Evolutionary conservation across 2,113 vertebrate genomes (phyloP), one percentile per base, ranked within the genome.

Genomic region (Canis aureus): DNA sequence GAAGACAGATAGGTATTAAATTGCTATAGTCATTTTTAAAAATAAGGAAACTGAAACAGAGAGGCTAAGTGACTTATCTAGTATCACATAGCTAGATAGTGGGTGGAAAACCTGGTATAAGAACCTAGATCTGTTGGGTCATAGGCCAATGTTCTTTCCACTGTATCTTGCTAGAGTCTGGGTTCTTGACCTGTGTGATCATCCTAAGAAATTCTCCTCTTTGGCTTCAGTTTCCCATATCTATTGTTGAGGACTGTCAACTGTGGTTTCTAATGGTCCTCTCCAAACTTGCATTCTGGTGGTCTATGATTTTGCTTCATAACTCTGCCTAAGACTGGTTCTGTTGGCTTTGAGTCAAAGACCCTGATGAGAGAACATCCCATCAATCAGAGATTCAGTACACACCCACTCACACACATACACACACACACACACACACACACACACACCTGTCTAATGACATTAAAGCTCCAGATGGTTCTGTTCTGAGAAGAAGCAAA

Each of bases 401-500:
- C 62, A 62, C 57, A 19, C 43, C 43, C 43, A 43, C 43, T 43
- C 10, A 27, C 15, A 4, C 29, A 3, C 11, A 53, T 0, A 22
- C 23, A 22, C 20, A 60, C 49, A 62, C 38, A 43, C 5, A 43
- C 57, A 19, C 35, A 35, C 10, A 27, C 15, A 4, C 29, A 3
- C 11, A 53, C 0, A 22, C 19, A 55, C 49, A 62, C 49, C 84
- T 92, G 73, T 16, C 87, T 66, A 20, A 91, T 22, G 55, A 69
- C 43, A 25, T 59, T 59, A 13, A 89, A 35, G 43, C 76, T 62
- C 38, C 91, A 3, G 1, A 57, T 90, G 73, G 91, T 90, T 86
- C 78, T 94, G 57, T 94, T 89, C 91, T 43, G 69, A 95, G 73
- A 88, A 66, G 87, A 51, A 93, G 35, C 66, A 96, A 97, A 97